Evolutionary conservation across 2,113 vertebrate genomes (phyloP), one percentile per base, ranked within the genome.

Genomic region (Colossoma macropomum): DNA sequence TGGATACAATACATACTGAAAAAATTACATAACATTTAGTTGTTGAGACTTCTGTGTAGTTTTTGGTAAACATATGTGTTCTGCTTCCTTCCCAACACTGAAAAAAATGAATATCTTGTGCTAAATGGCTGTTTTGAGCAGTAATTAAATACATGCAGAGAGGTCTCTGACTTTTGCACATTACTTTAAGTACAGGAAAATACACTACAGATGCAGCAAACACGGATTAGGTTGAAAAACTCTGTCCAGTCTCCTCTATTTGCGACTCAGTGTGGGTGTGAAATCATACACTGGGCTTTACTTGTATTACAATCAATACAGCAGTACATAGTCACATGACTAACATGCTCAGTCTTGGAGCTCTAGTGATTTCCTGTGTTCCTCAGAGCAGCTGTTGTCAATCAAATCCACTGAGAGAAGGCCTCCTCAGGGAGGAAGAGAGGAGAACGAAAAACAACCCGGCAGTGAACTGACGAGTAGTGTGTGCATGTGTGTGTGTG

Each of bases 331-430:
- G 32, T 83, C 34, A 71, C 52, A 32, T 77, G 74, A 77, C 66
- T 45, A 71, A 59, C 38, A 45, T 63, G 27, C n/a, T 60, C 23
- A 77, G 30, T 62, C 54, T 30, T 77, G 54, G 41, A 83, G 56
- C 81, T 72, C 50, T n/a, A 72, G 59, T 12, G 66, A 63, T 83
- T 83, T 72, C 74, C 75, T 54, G 81, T 54, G 81, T 72, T 71
- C 41, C 28, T 52, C 45, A 63, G 66, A 83, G 60, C 68, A 41
- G 75, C 52, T 71, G 66, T 54, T 83, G 75, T 72, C 81, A 78
- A 21, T 78, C 75, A 60, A 48, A 8, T 16, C 63, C 17, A 48
- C 30, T 70, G 74, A 77, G 74, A 77, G 52, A 77, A 77, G 32
- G 52, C 13, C 21, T 19, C 68, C 75, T 52, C 34, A 50, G 41